Evolutionary conservation across 2,888 invertebrate species (phyloP).

Genomic region (Lysandra coridon): DNA sequence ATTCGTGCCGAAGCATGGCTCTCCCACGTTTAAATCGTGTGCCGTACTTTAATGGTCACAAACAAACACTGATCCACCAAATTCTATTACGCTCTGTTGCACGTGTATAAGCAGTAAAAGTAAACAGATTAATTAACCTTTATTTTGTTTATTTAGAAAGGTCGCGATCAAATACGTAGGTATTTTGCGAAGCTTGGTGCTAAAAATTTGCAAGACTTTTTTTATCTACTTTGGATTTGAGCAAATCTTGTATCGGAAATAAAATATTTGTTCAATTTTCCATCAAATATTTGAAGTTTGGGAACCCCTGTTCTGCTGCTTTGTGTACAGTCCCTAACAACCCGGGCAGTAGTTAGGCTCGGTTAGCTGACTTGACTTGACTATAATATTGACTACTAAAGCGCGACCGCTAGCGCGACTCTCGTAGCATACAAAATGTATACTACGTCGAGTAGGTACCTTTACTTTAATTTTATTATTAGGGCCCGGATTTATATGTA

Average conservation of each 20-base stretch:
- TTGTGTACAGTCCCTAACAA: too few relatives aligned
- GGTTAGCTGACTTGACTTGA: too few relatives aligned
- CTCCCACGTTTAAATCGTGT: too few relatives aligned
- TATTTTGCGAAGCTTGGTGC: background rate
- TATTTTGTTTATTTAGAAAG: conserved; percentile 11
- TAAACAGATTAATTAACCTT: conserved; percentile 21
- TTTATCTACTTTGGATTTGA: background rate
- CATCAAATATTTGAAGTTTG: background rate
- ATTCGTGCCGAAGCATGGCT: too few relatives aligned
- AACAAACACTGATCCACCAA: background rate
- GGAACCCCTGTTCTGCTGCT: background rate
- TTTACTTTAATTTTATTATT: too few relatives aligned
- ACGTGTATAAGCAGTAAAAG: conserved; percentile 15
- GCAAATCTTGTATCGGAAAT: background rate
- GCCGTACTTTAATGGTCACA: too few relatives aligned
- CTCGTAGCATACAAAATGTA: too few relatives aligned
- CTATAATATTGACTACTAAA: too few relatives aligned
- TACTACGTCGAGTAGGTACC: too few relatives aligned
- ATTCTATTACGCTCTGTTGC: background rate
- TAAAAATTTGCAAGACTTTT: background rate
- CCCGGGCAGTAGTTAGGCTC: too few relatives aligned
- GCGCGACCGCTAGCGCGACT: too few relatives aligned
- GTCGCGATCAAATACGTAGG: background rate
- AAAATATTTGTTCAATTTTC: background rate
- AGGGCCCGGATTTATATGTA: too few relatives aligned